Base-by-base conservation (phyloP, 2,888 invertebrate genomes). In the Metalampra italica region DNA sequence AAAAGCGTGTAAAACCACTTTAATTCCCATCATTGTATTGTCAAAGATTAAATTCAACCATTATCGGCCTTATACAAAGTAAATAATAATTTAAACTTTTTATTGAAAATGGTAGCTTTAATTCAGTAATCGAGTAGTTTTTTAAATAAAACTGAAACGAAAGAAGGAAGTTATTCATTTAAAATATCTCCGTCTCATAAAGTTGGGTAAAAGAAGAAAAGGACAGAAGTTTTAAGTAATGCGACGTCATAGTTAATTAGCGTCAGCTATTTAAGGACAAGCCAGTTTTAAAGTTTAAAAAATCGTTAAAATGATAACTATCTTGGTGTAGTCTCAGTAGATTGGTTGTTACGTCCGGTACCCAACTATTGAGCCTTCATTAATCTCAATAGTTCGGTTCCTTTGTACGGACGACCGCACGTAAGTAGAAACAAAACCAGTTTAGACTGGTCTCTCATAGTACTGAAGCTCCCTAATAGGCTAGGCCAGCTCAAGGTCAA, bases 191-290 rank as follows among this genome's bases (percentile, higher is more conserved):
- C 52, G 41, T 68, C 64, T 52, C 51, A 70, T 62, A 75, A 62
- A 49, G 7, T 61, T 52, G 46, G 45, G 43, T 53, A 30, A 43
- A 55, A 59, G 51, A 68, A 72, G 55, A 65, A 66, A 66, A 37
- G 29, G 78, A 80, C 48, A 55, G 66, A n/a, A 59, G 65, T 53
- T 58, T 68, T 76, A 77, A 82, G 72, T 81, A 77, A 82, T 82
- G 78, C 68, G 67, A 64, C 75, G 82, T 82, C 82, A 78, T 74
- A 78, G 67, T 75, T 81, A 83, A 85, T 84, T 82, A 83, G 71
- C 66, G 74, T 82, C 71, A 72, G 67, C 66, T 67, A 58, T 54
- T 82, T 81, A 83, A 83, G 80, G 75, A 36, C 63, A 69, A 64
- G 75, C 11, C 45, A 7, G 49, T 49, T 39, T 54, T 38, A 7